A percentile compares a stretch with the other conserved stretches of the same genome.
phyloP scores from a whole-genome alignment of 2,113 vertebrate species.

The Arizona elegans region DNA sequence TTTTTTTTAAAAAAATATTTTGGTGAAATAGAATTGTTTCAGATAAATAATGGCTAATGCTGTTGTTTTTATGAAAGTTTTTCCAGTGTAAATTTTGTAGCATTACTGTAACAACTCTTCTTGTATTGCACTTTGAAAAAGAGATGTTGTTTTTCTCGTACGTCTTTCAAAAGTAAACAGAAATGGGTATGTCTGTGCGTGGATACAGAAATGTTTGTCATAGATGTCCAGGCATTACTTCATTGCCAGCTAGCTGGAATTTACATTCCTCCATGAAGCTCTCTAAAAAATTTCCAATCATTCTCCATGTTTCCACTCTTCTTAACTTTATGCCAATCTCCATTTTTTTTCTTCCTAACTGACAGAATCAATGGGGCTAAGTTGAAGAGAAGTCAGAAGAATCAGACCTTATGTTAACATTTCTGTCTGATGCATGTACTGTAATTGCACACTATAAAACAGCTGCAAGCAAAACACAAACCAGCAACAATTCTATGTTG shows the following conservation, averaged over 20 bases:
- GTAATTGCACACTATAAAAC: neutral
- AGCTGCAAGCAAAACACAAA: slow-evolving; percentile 11
- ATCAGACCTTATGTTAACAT: neutral
- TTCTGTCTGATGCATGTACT: neutral
- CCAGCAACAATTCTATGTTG: neutral
- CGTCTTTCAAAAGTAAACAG: neutral
- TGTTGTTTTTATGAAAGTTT: neutral
- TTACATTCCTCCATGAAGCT: neutral
- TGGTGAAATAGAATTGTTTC: neutral
- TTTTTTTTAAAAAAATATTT: neutral
- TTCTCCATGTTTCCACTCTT: neutral
- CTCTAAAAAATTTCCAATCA: neutral
- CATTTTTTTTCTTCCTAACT: neutral
- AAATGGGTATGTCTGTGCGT: neutral
- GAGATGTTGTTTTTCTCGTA: neutral
- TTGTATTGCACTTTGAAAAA: neutral
- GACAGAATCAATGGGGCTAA: neutral
- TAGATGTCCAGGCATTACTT: neutral
- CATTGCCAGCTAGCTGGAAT: neutral
- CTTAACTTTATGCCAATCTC: neutral
- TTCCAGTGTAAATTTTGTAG: neutral
- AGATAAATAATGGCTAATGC: neutral
- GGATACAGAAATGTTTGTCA: neutral
- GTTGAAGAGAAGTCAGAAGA: neutral
- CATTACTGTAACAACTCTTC: neutral